Evolutionary conservation across 2,888 invertebrate genomes (phyloP), one percentile per base, ranked within the genome.

Genomic region (Drepanosiphum platanoidis): DNA sequence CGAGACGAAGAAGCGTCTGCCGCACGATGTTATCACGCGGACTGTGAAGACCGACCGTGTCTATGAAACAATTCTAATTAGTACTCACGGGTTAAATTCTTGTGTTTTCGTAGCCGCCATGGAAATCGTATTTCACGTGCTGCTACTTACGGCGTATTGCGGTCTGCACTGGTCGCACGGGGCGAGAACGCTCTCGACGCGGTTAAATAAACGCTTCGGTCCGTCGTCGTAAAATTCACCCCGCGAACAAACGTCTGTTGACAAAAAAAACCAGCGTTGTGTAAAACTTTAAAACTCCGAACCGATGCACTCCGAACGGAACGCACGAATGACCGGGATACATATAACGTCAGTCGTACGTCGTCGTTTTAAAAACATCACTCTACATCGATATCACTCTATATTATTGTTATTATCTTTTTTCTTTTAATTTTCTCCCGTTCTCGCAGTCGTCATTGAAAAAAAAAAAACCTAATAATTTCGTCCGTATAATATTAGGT

Each of bases 71-170:
- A 39, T 79, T 18, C 11, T 80, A 80, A 80, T 80, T 80, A 64
- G 58, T 80, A 80, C 80, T 80, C 52, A 80, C 80, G 18, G 34
- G 22, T 36, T 80, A 18, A 8, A 68, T 66, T 66, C 42, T 15
- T 32, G 15, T n/a, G 36, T 68, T 79, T 66, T n/a, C 46, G 68
- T n/a, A n/a, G n/a, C n/a, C n/a, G n/a, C n/a, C n/a, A 79, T 79
- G 66, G 15, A 13, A 22, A 58, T 22, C 27, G 36, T 80, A 36
- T 80, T 80, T 80, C 80, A 52, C 80, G 71, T 70, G n/a, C n/a
- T n/a, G n/a, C n/a, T n/a, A 39, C 34, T 46, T 1, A 8, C 9
- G 70, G 68, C 34, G 8, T 68, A 42, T 79, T 79, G 66, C 79
- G 32, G 39, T 52, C 27, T 32, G 66, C 64, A 27, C 27, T 3